These are phyloP conservation scores for Lutjanus campechanus DNA, from an alignment of 2,797 vertebrate genomes.

Conservation along the genomic window DNA sequence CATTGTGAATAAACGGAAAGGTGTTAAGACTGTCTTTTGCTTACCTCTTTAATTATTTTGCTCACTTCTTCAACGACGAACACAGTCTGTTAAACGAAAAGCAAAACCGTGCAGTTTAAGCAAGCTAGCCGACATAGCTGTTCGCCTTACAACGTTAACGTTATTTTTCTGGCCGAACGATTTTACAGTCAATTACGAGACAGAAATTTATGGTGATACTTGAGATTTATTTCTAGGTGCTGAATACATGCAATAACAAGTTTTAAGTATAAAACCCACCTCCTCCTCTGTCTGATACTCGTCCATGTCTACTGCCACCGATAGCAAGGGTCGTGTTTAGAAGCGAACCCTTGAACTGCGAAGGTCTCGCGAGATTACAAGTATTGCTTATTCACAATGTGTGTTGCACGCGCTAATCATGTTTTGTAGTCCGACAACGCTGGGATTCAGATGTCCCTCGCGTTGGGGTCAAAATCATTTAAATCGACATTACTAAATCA, in stretches of 20 bases:
- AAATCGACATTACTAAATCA: no score
- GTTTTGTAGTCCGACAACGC: no score
- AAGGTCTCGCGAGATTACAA: no score
- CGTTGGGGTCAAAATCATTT: no score
- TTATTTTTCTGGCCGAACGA: neutral
- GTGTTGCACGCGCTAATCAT: no score
- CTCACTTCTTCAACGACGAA: constrained; percentile 95
- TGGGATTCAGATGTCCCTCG: no score
- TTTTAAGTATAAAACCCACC: constrained; percentile 52
- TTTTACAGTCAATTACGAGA: neutral
- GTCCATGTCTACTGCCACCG: constrained; percentile 69
- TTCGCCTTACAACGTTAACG: neutral
- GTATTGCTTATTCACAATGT: no score
- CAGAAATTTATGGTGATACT: fast-evolving
- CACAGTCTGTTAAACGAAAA: constrained; percentile 81
- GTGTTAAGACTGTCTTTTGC: fast-evolving
- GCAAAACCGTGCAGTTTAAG: constrained; percentile 19
- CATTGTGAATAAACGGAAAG: neutral
- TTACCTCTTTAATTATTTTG: constrained; percentile 95
- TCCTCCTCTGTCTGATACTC: constrained; percentile 77
- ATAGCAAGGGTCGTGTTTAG: no score
- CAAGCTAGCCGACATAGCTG: neutral
- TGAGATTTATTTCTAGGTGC: neutral
- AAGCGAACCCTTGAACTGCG: no score
- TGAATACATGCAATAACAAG: neutral